A percentile compares a stretch with the other conserved stretches of the same genome.
phyloP scores from a whole-genome alignment of 2,113 vertebrate species.

The Cheirogaleus medius region DNA sequence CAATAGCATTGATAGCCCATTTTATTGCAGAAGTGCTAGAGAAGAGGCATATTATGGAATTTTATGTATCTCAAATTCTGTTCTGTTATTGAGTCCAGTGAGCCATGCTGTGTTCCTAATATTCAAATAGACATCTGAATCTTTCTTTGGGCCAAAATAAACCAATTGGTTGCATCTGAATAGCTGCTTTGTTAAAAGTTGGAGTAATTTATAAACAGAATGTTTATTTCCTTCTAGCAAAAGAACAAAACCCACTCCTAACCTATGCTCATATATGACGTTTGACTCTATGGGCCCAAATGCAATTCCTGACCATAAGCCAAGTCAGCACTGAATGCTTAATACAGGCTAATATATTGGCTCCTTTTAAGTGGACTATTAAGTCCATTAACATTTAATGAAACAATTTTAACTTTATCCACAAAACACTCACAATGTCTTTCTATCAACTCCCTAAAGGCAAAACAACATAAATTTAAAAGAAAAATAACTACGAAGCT shows the following conservation, averaged over 20 bases:
- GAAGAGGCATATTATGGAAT: neutral
- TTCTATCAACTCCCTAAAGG: slow-evolving; percentile 57
- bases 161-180: slow-evolving; percentile 43
- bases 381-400: slow-evolving; percentile 78
- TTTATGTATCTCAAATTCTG: neutral
- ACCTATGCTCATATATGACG: slow-evolving; percentile 37
- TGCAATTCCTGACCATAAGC: slow-evolving; percentile 73
- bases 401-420: slow-evolving; percentile 69
- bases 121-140: slow-evolving; percentile 1
- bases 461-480: slow-evolving; percentile 63
- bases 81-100: neutral
- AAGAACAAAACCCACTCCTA: slow-evolving; percentile 61
- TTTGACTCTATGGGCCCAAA: slow-evolving; percentile 59
- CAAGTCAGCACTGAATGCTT: slow-evolving; percentile 65
- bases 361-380: slow-evolving; percentile 75
- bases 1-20: neutral
- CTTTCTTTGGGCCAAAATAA: slow-evolving; percentile 64
- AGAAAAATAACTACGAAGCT: slow-evolving; percentile 54
- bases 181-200: slow-evolving; percentile 64
- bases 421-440: slow-evolving; percentile 40
- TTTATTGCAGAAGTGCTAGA: slow-evolving; percentile 13
- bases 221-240: slow-evolving; percentile 56
- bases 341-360: slow-evolving; percentile 58
- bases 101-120: slow-evolving; percentile 33
- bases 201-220: slow-evolving; percentile 59